These are phyloP conservation scores for Dermolepida albohirtum DNA, from an alignment of 2,888 invertebrate genomes.

Conservation along the genomic window DNA sequence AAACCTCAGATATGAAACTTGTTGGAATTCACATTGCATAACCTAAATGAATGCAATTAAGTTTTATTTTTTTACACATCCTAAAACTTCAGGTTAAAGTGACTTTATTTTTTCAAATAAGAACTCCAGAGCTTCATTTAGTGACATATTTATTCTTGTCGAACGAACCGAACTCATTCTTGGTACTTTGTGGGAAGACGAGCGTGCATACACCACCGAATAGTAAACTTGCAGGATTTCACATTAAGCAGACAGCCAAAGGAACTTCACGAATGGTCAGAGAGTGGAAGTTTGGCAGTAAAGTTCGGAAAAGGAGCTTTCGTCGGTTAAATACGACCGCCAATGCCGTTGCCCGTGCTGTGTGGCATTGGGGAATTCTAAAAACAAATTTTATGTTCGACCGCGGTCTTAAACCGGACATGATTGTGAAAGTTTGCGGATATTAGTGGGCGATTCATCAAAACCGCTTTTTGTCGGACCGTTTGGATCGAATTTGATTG, in stretches of 20 bases:
- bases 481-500: too few relatives aligned
- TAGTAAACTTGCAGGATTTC: slow-evolving; percentile 24
- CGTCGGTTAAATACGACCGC: slow-evolving; percentile 9
- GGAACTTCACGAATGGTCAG: slow-evolving; percentile 11
- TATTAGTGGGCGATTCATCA: slow-evolving; percentile 21
- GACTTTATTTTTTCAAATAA: too few relatives aligned
- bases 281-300: slow-evolving; percentile 11
- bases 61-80: too few relatives aligned
- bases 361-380: slow-evolving; percentile 12
- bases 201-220: not conserved
- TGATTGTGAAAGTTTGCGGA: slow-evolving; percentile 20
- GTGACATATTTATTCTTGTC: too few relatives aligned
- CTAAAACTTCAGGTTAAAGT: too few relatives aligned
- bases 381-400: slow-evolving; percentile 25
- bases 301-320: slow-evolving; percentile 23
- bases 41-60: too few relatives aligned
- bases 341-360: not conserved
- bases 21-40: too few relatives aligned
- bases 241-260: slow-evolving; percentile 11
- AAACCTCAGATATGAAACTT: too few relatives aligned
- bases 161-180: not conserved
- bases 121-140: too few relatives aligned
- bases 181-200: not conserved
- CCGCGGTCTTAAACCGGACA: slow-evolving; percentile 15
- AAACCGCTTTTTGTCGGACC: not conserved